Base-by-base conservation (phyloP, 2,797 vertebrate genomes). In the Anguilla pacifica region DNA sequence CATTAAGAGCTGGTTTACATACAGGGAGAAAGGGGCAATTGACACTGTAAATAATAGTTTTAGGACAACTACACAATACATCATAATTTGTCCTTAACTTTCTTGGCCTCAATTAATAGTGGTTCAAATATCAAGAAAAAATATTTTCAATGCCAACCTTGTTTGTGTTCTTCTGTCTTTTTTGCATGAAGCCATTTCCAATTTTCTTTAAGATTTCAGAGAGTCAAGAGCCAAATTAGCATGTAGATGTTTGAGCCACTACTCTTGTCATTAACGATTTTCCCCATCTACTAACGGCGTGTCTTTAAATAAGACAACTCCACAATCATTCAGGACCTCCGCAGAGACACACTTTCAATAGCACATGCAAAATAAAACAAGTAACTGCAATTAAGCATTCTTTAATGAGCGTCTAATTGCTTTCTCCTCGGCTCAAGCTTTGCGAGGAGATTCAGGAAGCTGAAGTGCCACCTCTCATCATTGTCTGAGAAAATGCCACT, bases 251-350 rank as follows among this genome's bases (percentile, higher is more conserved):
- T 64, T 35, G 9, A 2, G 70, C 10, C 28, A 13, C n/a, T 13
- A 72, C 70, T 72, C 70, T 72, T 35, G 28, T 72, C 70, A 19
- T 72, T 31, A 13, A 72, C 31, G 13, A 31, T 72, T 35, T 15
- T 31, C 70, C n/a, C n/a, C 28, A 31, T 10, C 11, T 31, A 72
- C 70, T 72, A 72, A 72, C 70, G 13, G 70, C n/a, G 13, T 35
- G 70, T 72, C 7, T 72, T 72, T 72, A 72, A 72, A 72, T 72
- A 35, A 72, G 70, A 35, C 70, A 72, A 28, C 70, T 72, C n/a
- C n/a, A 72, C n/a, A 31, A 72, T 35, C 28, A 35, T 35, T 72
- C 70, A 72, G 28, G 28, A 31, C 70, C 70, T 72, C 70, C 70
- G 13, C 74, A 43, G 74, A 79, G 74, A 35, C 70, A 17, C 67